phyloP scores from a whole-genome alignment of 2,888 invertebrate genomes.

The Druceiella hillmani region DNA sequence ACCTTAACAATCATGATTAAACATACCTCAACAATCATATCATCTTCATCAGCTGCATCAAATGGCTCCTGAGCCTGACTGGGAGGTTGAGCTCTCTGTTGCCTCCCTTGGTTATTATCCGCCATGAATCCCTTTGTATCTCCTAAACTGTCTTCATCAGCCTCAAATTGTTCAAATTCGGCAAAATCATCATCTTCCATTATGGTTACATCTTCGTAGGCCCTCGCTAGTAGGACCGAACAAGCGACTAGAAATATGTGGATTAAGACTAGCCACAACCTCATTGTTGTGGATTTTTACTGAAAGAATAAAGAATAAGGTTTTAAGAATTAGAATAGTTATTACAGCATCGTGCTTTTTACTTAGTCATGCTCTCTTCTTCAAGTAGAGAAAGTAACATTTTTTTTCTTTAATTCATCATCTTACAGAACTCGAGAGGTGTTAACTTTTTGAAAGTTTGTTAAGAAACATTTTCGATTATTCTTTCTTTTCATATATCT shows the following conservation, averaged over 20 bases:
- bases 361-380: too few relatives aligned
- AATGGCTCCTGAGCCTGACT: conserved; percentile 30
- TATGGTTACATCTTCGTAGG: conserved; percentile 36
- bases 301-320: conserved; percentile 4
- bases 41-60: conserved; percentile 48
- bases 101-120: conserved; percentile 24
- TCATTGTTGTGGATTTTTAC: conserved; percentile 29
- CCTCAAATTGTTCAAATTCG: conserved; percentile 86
- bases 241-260: conserved; percentile 37
- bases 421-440: too few relatives aligned
- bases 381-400: too few relatives aligned
- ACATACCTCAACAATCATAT: conserved; percentile 56
- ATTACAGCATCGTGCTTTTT: conserved; percentile 1
- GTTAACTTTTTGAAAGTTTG: too few relatives aligned
- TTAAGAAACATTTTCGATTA: too few relatives aligned
- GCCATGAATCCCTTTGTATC: too few relatives aligned
- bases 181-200: conserved; percentile 88
- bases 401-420: too few relatives aligned
- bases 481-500: too few relatives aligned
- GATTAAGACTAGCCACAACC: conserved; percentile 34
- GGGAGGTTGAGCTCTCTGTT: conserved; percentile 4
- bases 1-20: too few relatives aligned
- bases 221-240: conserved; percentile 37
- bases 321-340: background rate
- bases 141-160: conserved; percentile 52